Evolutionary conservation across 2,888 invertebrate genomes (phyloP).

Genomic region (Chloroclystis v-ata): DNA sequence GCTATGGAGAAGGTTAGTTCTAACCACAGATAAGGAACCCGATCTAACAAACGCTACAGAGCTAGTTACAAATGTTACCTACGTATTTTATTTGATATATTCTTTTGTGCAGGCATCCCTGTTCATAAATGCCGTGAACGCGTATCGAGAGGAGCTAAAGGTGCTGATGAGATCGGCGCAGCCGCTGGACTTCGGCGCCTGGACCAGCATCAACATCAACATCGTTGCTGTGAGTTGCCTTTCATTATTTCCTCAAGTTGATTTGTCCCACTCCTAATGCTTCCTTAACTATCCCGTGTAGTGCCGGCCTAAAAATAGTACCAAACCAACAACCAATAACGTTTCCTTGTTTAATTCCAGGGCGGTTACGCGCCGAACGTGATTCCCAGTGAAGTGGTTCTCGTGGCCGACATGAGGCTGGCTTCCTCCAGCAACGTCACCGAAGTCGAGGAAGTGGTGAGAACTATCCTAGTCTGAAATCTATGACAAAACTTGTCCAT

Average conservation of each 20-base stretch:
- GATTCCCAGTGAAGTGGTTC: constrained; percentile 40
- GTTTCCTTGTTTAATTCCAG: constrained; percentile 32
- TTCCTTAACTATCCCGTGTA: no score
- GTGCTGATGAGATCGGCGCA: constrained; percentile 28
- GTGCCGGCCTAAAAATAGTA: no score
- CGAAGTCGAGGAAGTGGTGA: constrained; percentile 47
- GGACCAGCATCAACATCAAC: constrained; percentile 51
- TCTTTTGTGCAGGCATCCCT: constrained; percentile 36
- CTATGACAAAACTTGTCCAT: no score
- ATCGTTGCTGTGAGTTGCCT: constrained; percentile 43
- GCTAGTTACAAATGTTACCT: no score
- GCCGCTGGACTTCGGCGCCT: constrained; percentile 35
- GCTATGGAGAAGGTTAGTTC: constrained; percentile 83
- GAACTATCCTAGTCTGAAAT: constrained; percentile 10
- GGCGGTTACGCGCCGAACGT: constrained; percentile 50
- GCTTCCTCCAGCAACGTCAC: constrained; percentile 34
- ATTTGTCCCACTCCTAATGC: no score
- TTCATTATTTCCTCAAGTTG: no score
- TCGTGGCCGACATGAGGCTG: constrained; percentile 53
- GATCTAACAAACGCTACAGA: no score
- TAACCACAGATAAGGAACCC: not conserved
- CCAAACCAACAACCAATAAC: no score
- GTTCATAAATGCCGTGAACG: constrained; percentile 42
- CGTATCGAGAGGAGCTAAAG: constrained; percentile 42
- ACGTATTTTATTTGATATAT: constrained; percentile 20